Evolutionary conservation across 2,113 vertebrate genomes (phyloP).

Genomic region (Chionodraco myersi): DNA sequence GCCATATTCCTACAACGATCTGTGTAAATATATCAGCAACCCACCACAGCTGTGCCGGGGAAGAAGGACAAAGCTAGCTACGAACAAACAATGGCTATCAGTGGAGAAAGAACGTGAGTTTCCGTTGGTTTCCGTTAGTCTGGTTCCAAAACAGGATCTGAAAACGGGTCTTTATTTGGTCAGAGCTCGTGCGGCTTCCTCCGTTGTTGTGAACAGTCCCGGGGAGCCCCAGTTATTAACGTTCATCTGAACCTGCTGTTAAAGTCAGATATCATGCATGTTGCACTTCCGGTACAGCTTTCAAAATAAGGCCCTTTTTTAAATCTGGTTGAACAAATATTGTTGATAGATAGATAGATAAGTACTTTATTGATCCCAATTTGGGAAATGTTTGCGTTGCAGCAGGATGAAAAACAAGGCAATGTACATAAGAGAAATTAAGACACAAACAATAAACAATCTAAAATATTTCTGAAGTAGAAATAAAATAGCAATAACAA

Average conservation of each 20-base stretch:
- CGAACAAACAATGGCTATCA: conserved; percentile 45
- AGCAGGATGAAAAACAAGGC: too few species aligned
- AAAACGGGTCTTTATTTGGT: conserved; percentile 50
- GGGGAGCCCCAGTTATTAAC: conserved; percentile 59
- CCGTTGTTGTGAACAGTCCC: conserved; percentile 71
- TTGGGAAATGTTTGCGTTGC: too few species aligned
- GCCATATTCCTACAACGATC: conserved; percentile 78
- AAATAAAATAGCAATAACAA: too few species aligned
- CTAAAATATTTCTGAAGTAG: too few species aligned
- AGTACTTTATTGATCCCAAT: too few species aligned
- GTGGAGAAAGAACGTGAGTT: neutral
- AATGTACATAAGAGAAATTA: too few species aligned
- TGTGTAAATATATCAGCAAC: conserved; percentile 49
- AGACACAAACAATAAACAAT: too few species aligned
- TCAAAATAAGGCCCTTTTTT: conserved; percentile 24
- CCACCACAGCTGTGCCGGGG: conserved; percentile 50
- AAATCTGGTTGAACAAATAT: neutral
- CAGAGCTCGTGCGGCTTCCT: conserved; percentile 59
- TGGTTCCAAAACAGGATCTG: conserved; percentile 36
- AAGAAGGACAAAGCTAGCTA: conserved; percentile 66
- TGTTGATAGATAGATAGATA: neutral
- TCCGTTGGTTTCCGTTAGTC: conserved; percentile 27
- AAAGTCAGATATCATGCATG: neutral
- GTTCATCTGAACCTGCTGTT: conserved; percentile 17
- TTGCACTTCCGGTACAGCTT: conserved; percentile 15